These are phyloP conservation scores for Drosophila suboccidentalis DNA, from an alignment of 2,888 invertebrate genomes.

Conservation along the genomic window DNA sequence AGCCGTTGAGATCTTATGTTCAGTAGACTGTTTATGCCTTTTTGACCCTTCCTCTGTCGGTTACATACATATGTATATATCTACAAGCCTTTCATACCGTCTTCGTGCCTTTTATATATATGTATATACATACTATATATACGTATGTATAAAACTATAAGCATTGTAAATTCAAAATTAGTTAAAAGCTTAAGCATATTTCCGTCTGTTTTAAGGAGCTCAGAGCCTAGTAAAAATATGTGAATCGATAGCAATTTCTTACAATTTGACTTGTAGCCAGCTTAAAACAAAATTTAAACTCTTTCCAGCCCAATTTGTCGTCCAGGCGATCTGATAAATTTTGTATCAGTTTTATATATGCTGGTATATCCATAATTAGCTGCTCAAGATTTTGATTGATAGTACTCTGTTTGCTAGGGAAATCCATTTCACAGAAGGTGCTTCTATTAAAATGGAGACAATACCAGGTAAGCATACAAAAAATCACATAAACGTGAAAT, in stretches of 20 bases:
- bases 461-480: not conserved
- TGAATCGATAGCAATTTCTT: constrained; percentile 68
- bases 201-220: no score
- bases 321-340: constrained; percentile 88
- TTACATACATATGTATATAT: no score
- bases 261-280: constrained; percentile 89
- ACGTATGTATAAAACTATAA: no score
- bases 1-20: no score
- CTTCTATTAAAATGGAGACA: constrained; percentile 84
- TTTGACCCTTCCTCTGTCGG: no score
- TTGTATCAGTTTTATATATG: constrained; percentile 88
- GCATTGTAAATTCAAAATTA: no score
- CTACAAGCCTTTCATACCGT: no score
- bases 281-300: constrained; percentile 89
- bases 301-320: constrained; percentile 88
- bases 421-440: constrained; percentile 88
- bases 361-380: constrained; percentile 88
- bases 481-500: not conserved
- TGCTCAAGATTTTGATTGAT: constrained; percentile 88
- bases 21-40: no score
- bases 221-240: no score
- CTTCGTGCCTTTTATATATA: no score
- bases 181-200: no score
- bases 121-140: no score
- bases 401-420: constrained; percentile 87